These are phyloP conservation scores for Emesis furor DNA, from an alignment of 2,888 invertebrate species.

Conservation along the genomic window DNA sequence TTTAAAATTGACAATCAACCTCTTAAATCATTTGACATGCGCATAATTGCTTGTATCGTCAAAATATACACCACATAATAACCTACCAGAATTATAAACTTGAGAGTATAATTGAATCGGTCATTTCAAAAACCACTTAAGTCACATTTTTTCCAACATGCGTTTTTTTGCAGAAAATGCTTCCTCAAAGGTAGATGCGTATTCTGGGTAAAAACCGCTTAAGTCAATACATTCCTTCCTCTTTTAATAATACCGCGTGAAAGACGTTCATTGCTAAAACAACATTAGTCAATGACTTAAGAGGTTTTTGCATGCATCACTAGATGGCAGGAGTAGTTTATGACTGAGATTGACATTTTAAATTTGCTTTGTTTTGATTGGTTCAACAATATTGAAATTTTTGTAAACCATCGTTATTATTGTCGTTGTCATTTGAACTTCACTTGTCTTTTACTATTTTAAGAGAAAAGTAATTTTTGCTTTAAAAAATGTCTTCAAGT, in stretches of 20 bases:
- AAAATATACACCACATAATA: no score
- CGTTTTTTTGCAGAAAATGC: slow-evolving; percentile 36
- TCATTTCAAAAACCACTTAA: neutral
- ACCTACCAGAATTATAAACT: no score
- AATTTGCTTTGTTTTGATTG: neutral
- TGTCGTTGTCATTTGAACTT: no score
- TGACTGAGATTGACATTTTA: neutral
- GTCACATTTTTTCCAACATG: slow-evolving; percentile 27
- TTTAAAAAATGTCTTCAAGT: no score
- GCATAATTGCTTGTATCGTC: no score
- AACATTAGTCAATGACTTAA: slow-evolving; percentile 46
- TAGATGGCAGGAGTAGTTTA: neutral
- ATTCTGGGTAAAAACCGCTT: slow-evolving; percentile 46
- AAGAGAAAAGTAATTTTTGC: no score
- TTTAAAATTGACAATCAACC: no score
- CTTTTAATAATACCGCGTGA: slow-evolving; percentile 52
- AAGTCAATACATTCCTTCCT: slow-evolving; percentile 52
- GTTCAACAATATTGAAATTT: no score
- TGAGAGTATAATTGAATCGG: neutral
- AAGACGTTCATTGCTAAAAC: slow-evolving; percentile 50
- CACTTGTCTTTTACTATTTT: no score
- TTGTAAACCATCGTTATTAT: no score
- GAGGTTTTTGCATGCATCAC: neutral
- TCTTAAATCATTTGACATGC: no score
- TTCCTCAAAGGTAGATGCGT: slow-evolving; percentile 47